These are phyloP conservation scores for Aplocera efformata DNA, from an alignment of 2,888 invertebrate species.

Conservation along the genomic window DNA sequence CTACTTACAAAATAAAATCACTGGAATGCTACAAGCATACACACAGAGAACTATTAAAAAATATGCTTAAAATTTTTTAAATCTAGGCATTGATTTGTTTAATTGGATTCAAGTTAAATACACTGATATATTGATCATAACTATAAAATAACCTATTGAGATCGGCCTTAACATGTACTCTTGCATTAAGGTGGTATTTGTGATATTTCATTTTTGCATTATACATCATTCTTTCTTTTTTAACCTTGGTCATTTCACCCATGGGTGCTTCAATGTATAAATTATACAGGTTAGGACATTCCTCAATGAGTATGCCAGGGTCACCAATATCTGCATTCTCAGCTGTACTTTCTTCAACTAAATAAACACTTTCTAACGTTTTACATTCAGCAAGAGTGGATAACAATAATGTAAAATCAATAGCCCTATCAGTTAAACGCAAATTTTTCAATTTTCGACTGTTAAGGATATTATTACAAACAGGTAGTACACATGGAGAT, in stretches of 20 bases:
- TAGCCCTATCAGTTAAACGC: slow-evolving; percentile 46
- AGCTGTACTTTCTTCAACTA: slow-evolving; percentile 39
- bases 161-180: slow-evolving; percentile 27
- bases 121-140: slow-evolving; percentile 50
- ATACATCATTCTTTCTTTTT: slow-evolving; percentile 39
- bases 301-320: slow-evolving; percentile 44
- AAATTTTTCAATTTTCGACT: slow-evolving; percentile 54
- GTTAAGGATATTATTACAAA: slow-evolving; percentile 44
- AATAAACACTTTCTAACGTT: slow-evolving; percentile 56
- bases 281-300: slow-evolving; percentile 53
- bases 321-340: slow-evolving; percentile 38
- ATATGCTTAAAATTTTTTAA: not conserved
- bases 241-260: slow-evolving; percentile 30
- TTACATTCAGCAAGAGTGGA: slow-evolving; percentile 48
- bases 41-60: not conserved
- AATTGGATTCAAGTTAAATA: slow-evolving; percentile 52
- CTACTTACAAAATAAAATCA: not conserved
- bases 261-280: slow-evolving; percentile 45
- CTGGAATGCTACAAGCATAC: slow-evolving; percentile 5
- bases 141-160: slow-evolving; percentile 28
- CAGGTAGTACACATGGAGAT: slow-evolving; percentile 34
- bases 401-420: slow-evolving; percentile 51
- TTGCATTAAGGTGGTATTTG: slow-evolving; percentile 41
- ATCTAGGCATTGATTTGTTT: slow-evolving; percentile 33
- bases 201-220: slow-evolving; percentile 37